phyloP scores from a whole-genome alignment of 2,888 invertebrate species.

The Tipula unca region DNA sequence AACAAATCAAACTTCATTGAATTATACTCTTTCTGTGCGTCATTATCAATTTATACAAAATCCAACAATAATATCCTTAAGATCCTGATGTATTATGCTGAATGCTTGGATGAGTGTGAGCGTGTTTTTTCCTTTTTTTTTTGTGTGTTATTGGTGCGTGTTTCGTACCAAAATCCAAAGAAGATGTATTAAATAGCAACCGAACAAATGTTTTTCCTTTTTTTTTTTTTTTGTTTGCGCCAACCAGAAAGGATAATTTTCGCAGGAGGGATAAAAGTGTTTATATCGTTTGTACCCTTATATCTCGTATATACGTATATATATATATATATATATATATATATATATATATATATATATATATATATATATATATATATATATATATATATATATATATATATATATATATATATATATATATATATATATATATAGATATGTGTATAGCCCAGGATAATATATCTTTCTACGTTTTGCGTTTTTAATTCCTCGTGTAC shows the following conservation, averaged over 20 bases:
- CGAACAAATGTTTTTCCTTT: not conserved
- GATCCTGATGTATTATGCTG: not conserved
- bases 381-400: no score
- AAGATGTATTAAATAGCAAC: not conserved
- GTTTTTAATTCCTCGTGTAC: constrained; percentile 14
- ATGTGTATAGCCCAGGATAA: not conserved
- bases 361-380: no score
- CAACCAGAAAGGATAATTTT: not conserved
- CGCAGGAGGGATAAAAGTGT: not conserved
- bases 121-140: not conserved
- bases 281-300: not conserved
- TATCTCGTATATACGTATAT: no score
- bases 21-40: not conserved
- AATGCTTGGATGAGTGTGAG: not conserved
- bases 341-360: no score
- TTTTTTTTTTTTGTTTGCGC: not conserved
- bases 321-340: no score
- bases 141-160: not conserved
- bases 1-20: not conserved
- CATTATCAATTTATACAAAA: not conserved
- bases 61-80: not conserved
- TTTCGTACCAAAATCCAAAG: not conserved
- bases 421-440: no score
- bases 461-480: not conserved
- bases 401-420: no score